Conservation (phyloP, 1,140 invertebrate genomes). For the Bombus affinis region DNA sequence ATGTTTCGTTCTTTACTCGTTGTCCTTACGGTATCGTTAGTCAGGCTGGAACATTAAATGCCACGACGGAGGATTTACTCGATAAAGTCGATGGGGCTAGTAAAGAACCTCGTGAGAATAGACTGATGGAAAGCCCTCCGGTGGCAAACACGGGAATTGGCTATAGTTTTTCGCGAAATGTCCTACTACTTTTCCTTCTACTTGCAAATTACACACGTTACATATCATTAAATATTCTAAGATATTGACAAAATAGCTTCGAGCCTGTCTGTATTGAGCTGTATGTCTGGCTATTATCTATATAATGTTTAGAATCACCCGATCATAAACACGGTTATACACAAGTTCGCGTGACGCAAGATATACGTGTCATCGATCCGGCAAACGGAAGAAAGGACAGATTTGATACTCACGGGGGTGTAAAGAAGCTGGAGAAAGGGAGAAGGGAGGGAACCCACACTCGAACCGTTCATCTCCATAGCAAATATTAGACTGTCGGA, state of each 20-base stretch:
- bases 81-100: background rate
- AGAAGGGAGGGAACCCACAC: background rate
- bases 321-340: background rate
- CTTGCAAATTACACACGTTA: background rate
- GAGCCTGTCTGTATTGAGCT: too few relatives aligned
- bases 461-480: conserved; percentile 70
- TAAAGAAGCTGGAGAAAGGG: conserved; percentile 4
- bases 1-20: background rate
- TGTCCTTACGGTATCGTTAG: conserved; percentile 7
- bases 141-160: background rate
- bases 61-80: background rate
- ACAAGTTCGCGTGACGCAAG: background rate
- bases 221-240: background rate
- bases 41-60: background rate
- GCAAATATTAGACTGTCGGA: conserved; percentile 76
- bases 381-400: background rate
- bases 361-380: background rate
- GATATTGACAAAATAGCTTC: background rate
- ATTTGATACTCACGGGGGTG: background rate
- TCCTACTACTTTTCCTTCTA: background rate
- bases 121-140: conserved; percentile 10
- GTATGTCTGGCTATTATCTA: background rate
- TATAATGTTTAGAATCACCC: background rate
- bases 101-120: background rate
- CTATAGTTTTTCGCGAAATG: background rate